A percentile compares a stretch with the other conserved stretches of the same genome.
phyloP scores from a whole-genome alignment of 2,113 vertebrate species.

The Crotalus helleri region DNA sequence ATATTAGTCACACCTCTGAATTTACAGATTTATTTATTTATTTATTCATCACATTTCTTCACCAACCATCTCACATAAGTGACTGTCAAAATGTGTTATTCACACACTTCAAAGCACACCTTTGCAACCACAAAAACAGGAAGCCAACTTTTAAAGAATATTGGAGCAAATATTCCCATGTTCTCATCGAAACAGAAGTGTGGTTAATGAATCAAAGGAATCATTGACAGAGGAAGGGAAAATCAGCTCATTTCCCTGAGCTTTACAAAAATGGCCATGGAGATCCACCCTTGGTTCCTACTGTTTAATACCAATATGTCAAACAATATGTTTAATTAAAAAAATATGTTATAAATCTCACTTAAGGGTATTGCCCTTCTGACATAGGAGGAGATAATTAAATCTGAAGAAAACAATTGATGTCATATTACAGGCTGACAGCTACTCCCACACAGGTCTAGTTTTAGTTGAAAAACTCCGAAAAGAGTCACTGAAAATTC shows the following conservation, averaged over 20 bases:
- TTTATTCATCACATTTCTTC: background rate
- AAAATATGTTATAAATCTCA: slow-evolving; percentile 26
- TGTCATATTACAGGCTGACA: slow-evolving; percentile 12
- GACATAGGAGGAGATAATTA: slow-evolving; percentile 1
- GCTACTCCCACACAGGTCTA: slow-evolving; percentile 18
- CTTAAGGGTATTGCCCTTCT: slow-evolving; percentile 31
- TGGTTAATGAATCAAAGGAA: background rate
- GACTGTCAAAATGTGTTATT: background rate
- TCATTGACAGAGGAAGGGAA: background rate
- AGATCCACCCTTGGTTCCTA: slow-evolving; percentile 34
- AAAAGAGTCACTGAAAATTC: background rate
- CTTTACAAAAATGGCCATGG: background rate
- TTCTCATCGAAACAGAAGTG: background rate
- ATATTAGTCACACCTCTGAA: background rate
- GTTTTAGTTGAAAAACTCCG: background rate
- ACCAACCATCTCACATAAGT: background rate
- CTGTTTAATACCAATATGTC: slow-evolving; percentile 50
- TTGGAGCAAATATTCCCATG: background rate
- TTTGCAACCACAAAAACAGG: background rate
- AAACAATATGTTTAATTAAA: slow-evolving; percentile 4
- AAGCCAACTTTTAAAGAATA: background rate
- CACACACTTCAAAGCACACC: background rate
- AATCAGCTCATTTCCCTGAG: background rate
- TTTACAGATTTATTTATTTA: background rate
- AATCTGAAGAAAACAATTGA: slow-evolving; percentile 36